These are phyloP conservation scores for Trididemnum miniatum DNA, from an alignment of 23 tunicate species.

Conservation along the genomic window DNA sequence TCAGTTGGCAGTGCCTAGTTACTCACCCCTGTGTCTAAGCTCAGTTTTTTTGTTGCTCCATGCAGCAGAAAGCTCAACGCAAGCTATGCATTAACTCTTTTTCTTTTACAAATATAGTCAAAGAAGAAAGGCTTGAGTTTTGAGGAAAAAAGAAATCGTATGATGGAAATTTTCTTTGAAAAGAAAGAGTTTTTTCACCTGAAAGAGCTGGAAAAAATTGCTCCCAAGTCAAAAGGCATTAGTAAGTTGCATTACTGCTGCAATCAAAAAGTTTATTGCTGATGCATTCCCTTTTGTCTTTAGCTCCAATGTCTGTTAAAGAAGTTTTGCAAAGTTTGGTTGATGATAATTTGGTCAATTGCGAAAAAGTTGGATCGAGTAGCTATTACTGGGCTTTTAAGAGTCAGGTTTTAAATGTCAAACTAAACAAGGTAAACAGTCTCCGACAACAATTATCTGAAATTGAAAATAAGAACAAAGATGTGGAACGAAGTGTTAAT, in stretches of 20 bases:
- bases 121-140: slow-evolving; percentile 85
- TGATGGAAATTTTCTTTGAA: slow-evolving; percentile 91
- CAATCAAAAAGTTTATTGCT: too few species aligned
- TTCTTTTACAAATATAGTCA: slow-evolving; percentile 47
- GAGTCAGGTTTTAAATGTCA: slow-evolving; percentile 66
- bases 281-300: too few species aligned
- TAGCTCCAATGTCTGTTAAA: slow-evolving; percentile 98
- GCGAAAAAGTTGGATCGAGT: slow-evolving; percentile 98
- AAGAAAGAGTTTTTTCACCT: slow-evolving; percentile 94
- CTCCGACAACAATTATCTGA: slow-evolving; percentile 34
- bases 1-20: too few species aligned
- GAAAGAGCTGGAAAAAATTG: slow-evolving; percentile 95
- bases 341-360: slow-evolving; percentile 80
- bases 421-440: slow-evolving; percentile 40
- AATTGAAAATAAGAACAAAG: slow-evolving; percentile 39
- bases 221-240: slow-evolving; percentile 95
- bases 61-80: too few species aligned
- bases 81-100: too few species aligned
- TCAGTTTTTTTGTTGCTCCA: too few species aligned
- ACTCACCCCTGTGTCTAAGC: too few species aligned
- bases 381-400: slow-evolving; percentile 94
- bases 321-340: slow-evolving; percentile 94
- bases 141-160: slow-evolving; percentile 85
- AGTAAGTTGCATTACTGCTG: slow-evolving; percentile 58
- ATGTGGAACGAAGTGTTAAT: slow-evolving; percentile 16